Percentiles rank a stretch among this genome's conserved stretches.
Conservation (phyloP, 2,113 vertebrate genomes). For the Cololabis saira region DNA sequence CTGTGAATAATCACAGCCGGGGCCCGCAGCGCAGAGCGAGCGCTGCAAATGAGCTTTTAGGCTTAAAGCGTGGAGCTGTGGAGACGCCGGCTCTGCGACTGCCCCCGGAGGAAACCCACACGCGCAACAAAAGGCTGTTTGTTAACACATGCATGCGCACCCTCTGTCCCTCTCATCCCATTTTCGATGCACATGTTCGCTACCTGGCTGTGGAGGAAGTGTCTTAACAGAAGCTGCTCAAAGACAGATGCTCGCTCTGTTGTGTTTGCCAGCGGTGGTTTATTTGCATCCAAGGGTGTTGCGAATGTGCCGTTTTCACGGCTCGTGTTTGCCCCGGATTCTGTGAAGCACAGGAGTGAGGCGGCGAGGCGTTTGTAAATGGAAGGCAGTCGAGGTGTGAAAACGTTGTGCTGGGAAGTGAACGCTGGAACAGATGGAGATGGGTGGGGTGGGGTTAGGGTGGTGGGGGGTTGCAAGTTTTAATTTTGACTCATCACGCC, state of each 20-base stretch:
- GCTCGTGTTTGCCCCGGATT: conserved; percentile 57
- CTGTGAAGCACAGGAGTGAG: conserved; percentile 48
- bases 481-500: conserved; percentile 58
- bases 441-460: conserved; percentile 18
- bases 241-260: conserved; percentile 61
- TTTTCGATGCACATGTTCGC: conserved; percentile 66
- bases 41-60: conserved; percentile 73
- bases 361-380: conserved; percentile 54
- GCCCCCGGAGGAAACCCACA: conserved; percentile 65
- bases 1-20: conserved; percentile 70
- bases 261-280: conserved; percentile 49
- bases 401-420: conserved; percentile 57
- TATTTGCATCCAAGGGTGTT: conserved; percentile 57
- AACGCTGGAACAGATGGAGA: conserved; percentile 61
- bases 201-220: conserved; percentile 64
- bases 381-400: conserved; percentile 66
- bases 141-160: conserved; percentile 56
- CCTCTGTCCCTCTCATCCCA: conserved; percentile 52
- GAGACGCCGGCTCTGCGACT: conserved; percentile 58
- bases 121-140: conserved; percentile 71
- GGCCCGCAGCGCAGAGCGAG: conserved; percentile 56
- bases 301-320: conserved; percentile 48
- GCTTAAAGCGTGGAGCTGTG: conserved; percentile 64
- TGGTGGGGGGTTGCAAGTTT: conserved; percentile 48
- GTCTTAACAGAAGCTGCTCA: conserved; percentile 63